Conservation (phyloP, 2,113 vertebrate genomes). For the Thermophis baileyi region DNA sequence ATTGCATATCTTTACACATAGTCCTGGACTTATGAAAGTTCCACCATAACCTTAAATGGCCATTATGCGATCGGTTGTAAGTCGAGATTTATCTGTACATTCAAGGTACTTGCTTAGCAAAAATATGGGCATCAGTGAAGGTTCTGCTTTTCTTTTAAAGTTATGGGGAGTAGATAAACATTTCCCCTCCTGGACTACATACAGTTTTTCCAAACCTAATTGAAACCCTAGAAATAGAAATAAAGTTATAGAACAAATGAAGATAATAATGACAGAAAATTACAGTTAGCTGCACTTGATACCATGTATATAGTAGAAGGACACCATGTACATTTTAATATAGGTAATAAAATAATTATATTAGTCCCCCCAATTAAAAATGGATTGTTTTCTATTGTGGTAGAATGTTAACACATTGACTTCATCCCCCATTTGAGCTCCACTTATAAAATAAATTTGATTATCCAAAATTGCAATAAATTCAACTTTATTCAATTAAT, state of each 20-base stretch:
- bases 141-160: neutral
- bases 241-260: neutral
- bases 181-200: neutral
- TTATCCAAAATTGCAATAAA: neutral
- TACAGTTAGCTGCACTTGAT: neutral
- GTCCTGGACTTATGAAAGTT: neutral
- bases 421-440: neutral
- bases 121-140: neutral
- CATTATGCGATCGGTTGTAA: no score
- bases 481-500: neutral
- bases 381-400: neutral
- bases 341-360: neutral
- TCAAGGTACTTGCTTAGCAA: neutral
- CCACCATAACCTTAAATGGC: no score
- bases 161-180: neutral
- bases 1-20: neutral
- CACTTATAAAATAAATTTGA: neutral
- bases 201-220: neutral
- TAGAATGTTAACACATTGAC: neutral
- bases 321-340: neutral
- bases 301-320: neutral
- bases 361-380: neutral
- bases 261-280: neutral
- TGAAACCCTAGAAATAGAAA: neutral
- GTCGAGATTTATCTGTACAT: neutral